phyloP scores from a whole-genome alignment of 1,140 invertebrate species.

The Micrasema longulum region DNA sequence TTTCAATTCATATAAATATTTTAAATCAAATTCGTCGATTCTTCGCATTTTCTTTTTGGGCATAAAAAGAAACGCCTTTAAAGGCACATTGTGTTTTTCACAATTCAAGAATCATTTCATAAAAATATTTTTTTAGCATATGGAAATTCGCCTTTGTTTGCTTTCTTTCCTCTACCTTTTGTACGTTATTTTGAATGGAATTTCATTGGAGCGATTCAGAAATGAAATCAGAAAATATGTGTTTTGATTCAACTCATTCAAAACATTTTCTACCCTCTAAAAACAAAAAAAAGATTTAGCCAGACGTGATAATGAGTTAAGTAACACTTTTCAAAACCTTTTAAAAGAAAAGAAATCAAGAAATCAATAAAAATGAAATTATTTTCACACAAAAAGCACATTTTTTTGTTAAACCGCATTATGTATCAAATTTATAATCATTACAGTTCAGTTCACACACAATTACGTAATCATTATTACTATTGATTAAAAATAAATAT shows the following conservation, averaged over 20 bases:
- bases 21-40: conserved; percentile 46
- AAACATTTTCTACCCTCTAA: no score
- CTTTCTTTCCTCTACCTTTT: conserved; percentile 47
- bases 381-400: no score
- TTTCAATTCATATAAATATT: conserved; percentile 47
- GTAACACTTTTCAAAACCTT: no score
- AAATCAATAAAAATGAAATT: no score
- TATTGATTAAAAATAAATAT: no score
- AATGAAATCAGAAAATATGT: conserved; percentile 25
- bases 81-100: conserved; percentile 37
- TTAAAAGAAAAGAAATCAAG: no score
- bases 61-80: conserved; percentile 33
- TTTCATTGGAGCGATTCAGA: background rate
- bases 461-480: no score
- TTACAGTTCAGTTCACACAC: no score
- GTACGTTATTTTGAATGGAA: conserved; percentile 43
- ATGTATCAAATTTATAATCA: no score
- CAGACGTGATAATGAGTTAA: no score
- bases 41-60: conserved; percentile 40
- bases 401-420: no score
- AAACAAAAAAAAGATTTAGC: no score
- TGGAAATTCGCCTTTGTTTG: conserved; percentile 54
- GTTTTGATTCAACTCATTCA: conserved; percentile 41
- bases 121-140: conserved; percentile 53
- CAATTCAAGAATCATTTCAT: conserved; percentile 50